Base-by-base conservation (phyloP, 2,797 vertebrate species). In the Adelosebastes latens region DNA sequence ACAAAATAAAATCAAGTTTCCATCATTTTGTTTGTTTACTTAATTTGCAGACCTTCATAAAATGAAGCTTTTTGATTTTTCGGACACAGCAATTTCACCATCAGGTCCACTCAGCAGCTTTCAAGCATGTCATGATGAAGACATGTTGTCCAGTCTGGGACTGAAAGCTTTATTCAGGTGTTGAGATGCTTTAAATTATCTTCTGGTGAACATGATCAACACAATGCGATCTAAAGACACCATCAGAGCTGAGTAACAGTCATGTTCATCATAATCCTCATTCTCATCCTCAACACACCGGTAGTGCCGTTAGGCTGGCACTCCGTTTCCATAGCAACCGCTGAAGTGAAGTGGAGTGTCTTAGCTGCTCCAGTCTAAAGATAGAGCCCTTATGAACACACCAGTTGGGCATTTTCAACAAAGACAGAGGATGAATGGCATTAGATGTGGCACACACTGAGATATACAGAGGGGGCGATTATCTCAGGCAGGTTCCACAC, bases 321-420 rank as follows among this genome's bases (percentile, higher is more conserved):
- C 76, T 87, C 71, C 56, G 92, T 95, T 90, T 87, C 95, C 89
- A 95, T 94, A 90, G 92, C 87, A 95, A 96, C 95, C 67, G 80
- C 90, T 86, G 81, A 87, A 89, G 84, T 88, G 86, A 87, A 87
- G 72, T 87, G 61, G 56, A 72, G 82, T 59, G 62, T 85, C 91
- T 82, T 88, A 87, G 87, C 84, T 81, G 80, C 88, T 87, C 72
- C 53, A 75, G 77, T 86, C 91, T 95, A 94, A 95, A 95, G 92
- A 95, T 95, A 94, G 93, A 91, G 73, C 81, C 79, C 75, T 79
- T 74, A 74, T 42, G 79, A 84, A 80, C 72, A 82, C 75, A 86
- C 49, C 75, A 81, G 75, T 85, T 83, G 62, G 79, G 76, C 58
- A 79, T 62, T 72, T 83, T 69, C 36, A 73, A 36, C 70, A 66